phyloP scores from a whole-genome alignment of 2,888 invertebrate genomes.

The Stenchaetothrips biformis region DNA sequence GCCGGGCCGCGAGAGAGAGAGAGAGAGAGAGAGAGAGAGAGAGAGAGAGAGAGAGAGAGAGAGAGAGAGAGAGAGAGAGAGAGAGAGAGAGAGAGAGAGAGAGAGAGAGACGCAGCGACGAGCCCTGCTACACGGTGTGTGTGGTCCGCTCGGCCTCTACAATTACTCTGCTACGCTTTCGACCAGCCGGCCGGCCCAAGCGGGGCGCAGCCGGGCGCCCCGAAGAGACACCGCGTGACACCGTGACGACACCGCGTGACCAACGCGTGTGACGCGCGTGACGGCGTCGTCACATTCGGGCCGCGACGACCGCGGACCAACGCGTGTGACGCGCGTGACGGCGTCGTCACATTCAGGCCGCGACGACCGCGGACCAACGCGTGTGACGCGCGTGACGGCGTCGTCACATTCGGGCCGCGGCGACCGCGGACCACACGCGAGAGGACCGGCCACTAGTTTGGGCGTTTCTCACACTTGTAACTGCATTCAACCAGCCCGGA shows the following conservation, averaged over 20 bases:
- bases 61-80: too few relatives aligned
- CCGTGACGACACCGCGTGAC: neutral
- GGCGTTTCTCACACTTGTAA: too few relatives aligned
- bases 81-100: neutral
- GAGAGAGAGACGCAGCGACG: neutral
- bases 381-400: neutral
- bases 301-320: too few relatives aligned
- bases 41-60: conserved; percentile 7
- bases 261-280: too few relatives aligned
- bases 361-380: too few relatives aligned
- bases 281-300: too few relatives aligned
- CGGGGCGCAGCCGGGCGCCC: neutral
- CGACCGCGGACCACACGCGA: neutral
- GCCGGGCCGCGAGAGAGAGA: neutral
- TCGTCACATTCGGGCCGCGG: neutral
- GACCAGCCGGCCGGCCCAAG: too few relatives aligned
- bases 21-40: neutral
- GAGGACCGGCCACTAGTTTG: neutral
- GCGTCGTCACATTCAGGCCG: too few relatives aligned
- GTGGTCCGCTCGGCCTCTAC: too few relatives aligned
- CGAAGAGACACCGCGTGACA: neutral
- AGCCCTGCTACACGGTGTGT: too few relatives aligned
- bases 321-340: too few relatives aligned
- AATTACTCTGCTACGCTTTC: too few relatives aligned
- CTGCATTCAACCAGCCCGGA: neutral